phyloP scores from a whole-genome alignment of 37 sponge, comb jelly and placozoan genomes.

The Aplysina aerophoba region DNA sequence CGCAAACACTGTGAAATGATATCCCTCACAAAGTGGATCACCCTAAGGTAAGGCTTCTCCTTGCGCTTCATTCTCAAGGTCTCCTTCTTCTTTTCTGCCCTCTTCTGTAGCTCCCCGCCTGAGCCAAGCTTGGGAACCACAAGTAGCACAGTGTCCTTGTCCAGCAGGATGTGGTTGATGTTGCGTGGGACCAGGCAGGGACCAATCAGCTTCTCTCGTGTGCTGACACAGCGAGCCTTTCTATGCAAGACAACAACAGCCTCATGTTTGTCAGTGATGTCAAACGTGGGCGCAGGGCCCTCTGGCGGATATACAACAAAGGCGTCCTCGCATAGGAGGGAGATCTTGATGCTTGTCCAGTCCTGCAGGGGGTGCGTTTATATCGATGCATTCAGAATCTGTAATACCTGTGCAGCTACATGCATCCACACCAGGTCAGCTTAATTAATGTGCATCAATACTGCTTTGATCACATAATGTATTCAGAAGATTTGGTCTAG shows the following conservation, averaged over 20 bases:
- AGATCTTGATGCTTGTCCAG: conserved; percentile 53
- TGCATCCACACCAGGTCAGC: too few species aligned
- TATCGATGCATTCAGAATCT: too few species aligned
- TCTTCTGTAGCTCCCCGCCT: conserved; percentile 25
- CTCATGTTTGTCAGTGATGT: conserved; percentile 46
- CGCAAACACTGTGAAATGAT: background rate
- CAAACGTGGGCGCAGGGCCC: conserved; percentile 40
- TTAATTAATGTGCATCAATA: too few species aligned
- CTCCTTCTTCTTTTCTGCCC: conserved; percentile 31
- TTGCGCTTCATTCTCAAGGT: background rate
- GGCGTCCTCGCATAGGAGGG: conserved; percentile 53
- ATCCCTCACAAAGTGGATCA: background rate
- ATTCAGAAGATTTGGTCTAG: too few species aligned
- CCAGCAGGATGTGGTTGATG: conserved; percentile 32
- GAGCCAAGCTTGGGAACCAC: conserved; percentile 16
- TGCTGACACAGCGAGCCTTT: conserved; percentile 53
- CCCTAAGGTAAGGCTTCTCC: background rate
- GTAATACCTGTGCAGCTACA: background rate
- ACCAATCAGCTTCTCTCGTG: conserved; percentile 48
- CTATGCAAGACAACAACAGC: conserved; percentile 58
- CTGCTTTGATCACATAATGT: too few species aligned
- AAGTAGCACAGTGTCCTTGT: conserved; percentile 18
- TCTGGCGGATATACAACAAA: conserved; percentile 44
- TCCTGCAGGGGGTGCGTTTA: conserved; percentile 45
- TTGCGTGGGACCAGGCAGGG: conserved; percentile 66